phyloP scores from a whole-genome alignment of 2,888 invertebrate species.

The Stegana nigrithorax region DNA sequence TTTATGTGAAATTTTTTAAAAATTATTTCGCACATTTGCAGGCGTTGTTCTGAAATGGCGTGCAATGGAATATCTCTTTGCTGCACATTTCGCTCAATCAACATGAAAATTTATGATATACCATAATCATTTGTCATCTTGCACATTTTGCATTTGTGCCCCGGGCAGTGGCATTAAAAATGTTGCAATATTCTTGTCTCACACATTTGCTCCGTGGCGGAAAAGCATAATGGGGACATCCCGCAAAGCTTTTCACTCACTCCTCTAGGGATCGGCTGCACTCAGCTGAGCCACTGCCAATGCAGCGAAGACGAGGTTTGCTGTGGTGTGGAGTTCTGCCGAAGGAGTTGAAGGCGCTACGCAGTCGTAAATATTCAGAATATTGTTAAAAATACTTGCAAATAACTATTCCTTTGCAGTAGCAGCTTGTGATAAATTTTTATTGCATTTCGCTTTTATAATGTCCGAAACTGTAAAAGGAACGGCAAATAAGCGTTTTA shows the following conservation, averaged over 20 bases:
- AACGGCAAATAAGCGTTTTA: constrained; percentile 30
- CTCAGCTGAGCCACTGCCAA: not conserved
- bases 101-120: constrained; percentile 52
- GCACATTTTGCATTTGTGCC: constrained; percentile 32
- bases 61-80: not conserved
- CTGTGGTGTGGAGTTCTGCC: constrained; percentile 23
- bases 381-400: constrained; percentile 53
- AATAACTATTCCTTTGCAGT: constrained; percentile 50
- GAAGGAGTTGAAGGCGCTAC: constrained; percentile 22
- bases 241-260: too few relatives aligned
- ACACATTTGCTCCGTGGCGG: constrained; percentile 52
- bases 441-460: constrained; percentile 41
- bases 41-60: not conserved
- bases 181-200: constrained; percentile 52
- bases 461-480: constrained; percentile 36
- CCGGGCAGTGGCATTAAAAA: constrained; percentile 50
- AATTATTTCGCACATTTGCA: constrained; percentile 14
- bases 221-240: too few relatives aligned
- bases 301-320: not conserved
- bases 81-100: constrained; percentile 55
- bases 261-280: too few relatives aligned
- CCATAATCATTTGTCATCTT: constrained; percentile 60
- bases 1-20: constrained; percentile 8
- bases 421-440: constrained; percentile 37
- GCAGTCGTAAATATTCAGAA: constrained; percentile 53